phyloP scores from a whole-genome alignment of 2,797 vertebrate genomes.

The Fistularia tabacaria region DNA sequence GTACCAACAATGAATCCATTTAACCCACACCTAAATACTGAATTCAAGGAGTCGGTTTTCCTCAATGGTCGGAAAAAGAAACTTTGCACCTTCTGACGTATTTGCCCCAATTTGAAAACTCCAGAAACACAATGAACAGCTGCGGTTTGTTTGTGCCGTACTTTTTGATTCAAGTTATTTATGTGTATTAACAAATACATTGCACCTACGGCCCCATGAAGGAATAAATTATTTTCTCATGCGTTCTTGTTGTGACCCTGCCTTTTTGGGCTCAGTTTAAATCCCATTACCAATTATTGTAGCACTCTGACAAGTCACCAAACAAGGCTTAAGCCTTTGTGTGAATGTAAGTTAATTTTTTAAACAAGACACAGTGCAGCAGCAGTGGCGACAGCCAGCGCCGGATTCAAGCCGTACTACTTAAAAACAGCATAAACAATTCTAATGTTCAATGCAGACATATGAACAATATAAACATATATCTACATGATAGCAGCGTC shows the following conservation, averaged over 20 bases:
- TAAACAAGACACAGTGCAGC: conserved; percentile 19
- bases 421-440: conserved; percentile 8
- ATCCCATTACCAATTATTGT: conserved; percentile 57
- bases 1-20: not conserved
- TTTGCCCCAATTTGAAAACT: conserved; percentile 13
- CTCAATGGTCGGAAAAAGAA: not conserved
- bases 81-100: conserved; percentile 5
- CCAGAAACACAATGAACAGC: not conserved
- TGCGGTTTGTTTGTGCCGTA: conserved; percentile 17
- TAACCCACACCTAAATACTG: not conserved
- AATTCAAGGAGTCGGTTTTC: not conserved
- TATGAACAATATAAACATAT: not conserved
- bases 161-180: conserved; percentile 22
- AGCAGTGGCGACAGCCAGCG: conserved; percentile 6
- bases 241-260: conserved; percentile 38
- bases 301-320: conserved; percentile 52
- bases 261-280: conserved; percentile 53
- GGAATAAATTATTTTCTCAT: conserved; percentile 44
- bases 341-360: conserved; percentile 31
- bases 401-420: conserved; percentile 13
- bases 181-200: conserved; percentile 28
- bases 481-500: too few relatives aligned
- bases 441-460: too few relatives aligned
- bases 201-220: conserved; percentile 16
- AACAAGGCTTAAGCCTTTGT: conserved; percentile 37